Conservation (phyloP, 2,797 vertebrate species). For the Arremon brunneinucha region DNA sequence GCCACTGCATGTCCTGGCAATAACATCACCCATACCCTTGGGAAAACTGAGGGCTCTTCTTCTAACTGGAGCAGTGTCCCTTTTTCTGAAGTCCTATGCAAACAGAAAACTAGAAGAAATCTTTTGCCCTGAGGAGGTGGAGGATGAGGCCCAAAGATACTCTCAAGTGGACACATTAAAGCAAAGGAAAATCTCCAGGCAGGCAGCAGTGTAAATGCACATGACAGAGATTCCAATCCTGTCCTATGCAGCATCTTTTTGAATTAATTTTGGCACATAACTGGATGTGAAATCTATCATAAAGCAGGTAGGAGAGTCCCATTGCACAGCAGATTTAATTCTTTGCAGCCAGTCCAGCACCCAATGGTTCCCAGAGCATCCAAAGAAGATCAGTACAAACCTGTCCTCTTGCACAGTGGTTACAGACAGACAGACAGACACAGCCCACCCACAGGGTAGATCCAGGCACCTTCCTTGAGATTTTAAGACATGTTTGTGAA, state of each 20-base stretch:
- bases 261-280: not conserved
- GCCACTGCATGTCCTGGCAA: not conserved
- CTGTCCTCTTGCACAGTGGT: rapidly evolving
- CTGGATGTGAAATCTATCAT: not conserved
- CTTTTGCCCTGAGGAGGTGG: not conserved
- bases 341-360: not conserved
- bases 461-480: not conserved
- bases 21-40: not conserved
- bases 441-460: not conserved
- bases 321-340: not conserved
- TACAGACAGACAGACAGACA: not conserved
- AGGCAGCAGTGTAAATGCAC: rapidly evolving
- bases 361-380: not conserved
- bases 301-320: not conserved
- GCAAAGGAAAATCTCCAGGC: not conserved
- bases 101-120: not conserved
- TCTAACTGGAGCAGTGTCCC: not conserved
- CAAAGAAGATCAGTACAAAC: not conserved
- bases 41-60: not conserved
- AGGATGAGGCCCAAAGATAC: not conserved
- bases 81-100: not conserved
- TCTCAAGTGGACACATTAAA: not conserved
- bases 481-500: not conserved
- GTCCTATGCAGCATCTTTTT: not conserved
- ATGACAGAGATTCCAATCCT: not conserved